Base-by-base conservation (phyloP, 2,797 vertebrate genomes). In the Balearica regulorum region DNA sequence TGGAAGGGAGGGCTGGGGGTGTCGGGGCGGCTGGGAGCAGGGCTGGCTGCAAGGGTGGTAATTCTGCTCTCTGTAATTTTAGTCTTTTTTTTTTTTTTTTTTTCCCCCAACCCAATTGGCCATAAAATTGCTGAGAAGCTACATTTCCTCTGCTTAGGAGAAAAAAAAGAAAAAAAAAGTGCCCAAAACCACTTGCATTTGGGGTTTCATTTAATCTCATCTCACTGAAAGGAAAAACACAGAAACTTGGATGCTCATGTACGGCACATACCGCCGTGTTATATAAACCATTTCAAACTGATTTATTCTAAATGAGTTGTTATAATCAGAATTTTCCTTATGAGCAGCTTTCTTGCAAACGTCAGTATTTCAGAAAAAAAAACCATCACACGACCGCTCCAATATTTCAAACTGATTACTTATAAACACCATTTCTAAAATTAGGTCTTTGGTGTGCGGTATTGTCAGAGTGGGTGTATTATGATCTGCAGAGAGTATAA, bases 361-460 rank as follows among this genome's bases (percentile, higher is more conserved):
- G 93, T 97, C 97, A 97, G 97, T 75, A 76, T 96, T 97, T 97
- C 89, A 54, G 88, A 13, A 31, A 20, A 53, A 68, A n/a, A 19
- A 19, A 51, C 73, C 72, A 66, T 92, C 62, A 17, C 26, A 31
- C 66, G 89, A 72, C 90, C 17, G 78, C 95, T 94, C 79, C 96
- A 93, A 95, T 97, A 97, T 97, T 97, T 97, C 97, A 97, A 97
- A 95, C 90, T 97, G 97, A 97, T 97, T 95, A 93, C 96, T 97
- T 93, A 95, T 96, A 97, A 97, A 97, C 96, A 94, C 92, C 95
- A 93, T 83, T 82, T 41, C 97, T 97, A 96, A 97, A 97, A 98
- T 97, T 97, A 96, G 96, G 93, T 57, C 97, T 94, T 89, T 97
- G 96, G 95, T 94, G 90, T 57, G 91, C 35, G 6, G 87, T 21